Base-by-base conservation (phyloP, 1,140 invertebrate genomes). In the Belonocnema kinseyi region DNA sequence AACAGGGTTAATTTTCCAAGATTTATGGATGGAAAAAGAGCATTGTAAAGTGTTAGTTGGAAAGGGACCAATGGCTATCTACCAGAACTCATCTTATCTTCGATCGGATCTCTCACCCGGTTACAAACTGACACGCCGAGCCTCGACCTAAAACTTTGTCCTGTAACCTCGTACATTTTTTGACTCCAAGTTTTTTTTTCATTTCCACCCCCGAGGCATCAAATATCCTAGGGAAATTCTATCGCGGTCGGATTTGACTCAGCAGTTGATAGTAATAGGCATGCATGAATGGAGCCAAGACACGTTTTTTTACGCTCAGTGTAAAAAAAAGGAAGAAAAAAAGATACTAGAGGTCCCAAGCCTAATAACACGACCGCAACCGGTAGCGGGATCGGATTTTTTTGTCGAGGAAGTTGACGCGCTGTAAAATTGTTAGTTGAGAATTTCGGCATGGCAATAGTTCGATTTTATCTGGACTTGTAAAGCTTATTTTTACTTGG, bases 1-100 rank as follows among this genome's bases (percentile, higher is more conserved):
- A 33, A 33, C 26, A 33, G 26, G 26, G 26, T 33, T 33, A 33
- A 33, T 33, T 33, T 33, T 33, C 26, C 26, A 33, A 33, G 26
- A 33, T 33, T 33, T 33, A 33, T 33, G 26, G 50, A 56, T 8
- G n/a, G 40, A 21, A 74, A 53, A 26, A 73, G 50, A 52, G 72
- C 74, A 46, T 61, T 66, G 50, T 75, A 21, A 75, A 33, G 17
- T 75, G 56, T 0, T 13, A 50, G 11, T 40, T n/a, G 61, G 14
- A 70, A 66, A n/a, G 5, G 46, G n/a, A 13, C 14, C 26, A 14
- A 11, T 21, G 84, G 87, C 86, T 88, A 88, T 88, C 87, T 86
- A 80, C 84, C 81, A 74, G 75, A 83, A 86, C 87, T 85, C 85
- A 88, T 88, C 87, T 88, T 88, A 88, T 88, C 87, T 71, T 46